phyloP scores from a whole-genome alignment of 2,113 vertebrate species.

The Campylorhamphus procurvoides region DNA sequence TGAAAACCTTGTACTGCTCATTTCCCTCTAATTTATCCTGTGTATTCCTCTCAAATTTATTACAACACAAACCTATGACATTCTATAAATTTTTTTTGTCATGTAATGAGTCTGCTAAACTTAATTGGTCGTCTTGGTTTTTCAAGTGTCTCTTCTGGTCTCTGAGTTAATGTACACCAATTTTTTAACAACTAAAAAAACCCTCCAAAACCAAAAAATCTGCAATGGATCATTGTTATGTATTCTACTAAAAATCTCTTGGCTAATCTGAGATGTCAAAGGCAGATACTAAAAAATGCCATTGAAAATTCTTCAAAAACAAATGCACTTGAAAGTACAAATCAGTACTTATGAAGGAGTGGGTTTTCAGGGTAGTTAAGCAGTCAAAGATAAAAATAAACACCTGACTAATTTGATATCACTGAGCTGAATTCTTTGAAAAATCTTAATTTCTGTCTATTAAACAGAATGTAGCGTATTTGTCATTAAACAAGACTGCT shows the following conservation, averaged over 20 bases:
- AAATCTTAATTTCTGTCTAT: not conserved
- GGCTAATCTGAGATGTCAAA: not conserved
- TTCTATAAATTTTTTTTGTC: not conserved
- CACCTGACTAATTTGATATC: not conserved
- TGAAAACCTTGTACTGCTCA: not conserved
- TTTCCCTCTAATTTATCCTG: rapidly evolving
- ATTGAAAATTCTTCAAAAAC: not conserved
- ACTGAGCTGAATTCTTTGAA: not conserved
- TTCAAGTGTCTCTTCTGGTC: not conserved
- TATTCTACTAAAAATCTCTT: not conserved
- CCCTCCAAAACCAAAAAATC: not conserved
- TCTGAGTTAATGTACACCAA: not conserved
- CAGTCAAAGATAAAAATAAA: not conserved
- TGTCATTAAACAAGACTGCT: not conserved
- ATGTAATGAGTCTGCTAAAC: not conserved
- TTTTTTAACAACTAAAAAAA: not conserved
- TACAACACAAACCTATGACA: rapidly evolving
- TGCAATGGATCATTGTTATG: not conserved
- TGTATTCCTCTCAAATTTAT: not conserved
- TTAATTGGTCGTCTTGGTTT: not conserved
- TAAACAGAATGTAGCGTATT: too few species aligned
- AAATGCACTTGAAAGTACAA: not conserved
- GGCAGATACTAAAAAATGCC: not conserved
- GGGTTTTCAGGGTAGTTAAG: not conserved
- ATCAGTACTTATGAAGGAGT: not conserved